A percentile compares a stretch with the other conserved stretches of the same genome.
Evolutionary conservation across 2,113 vertebrate genomes (phyloP).

Genomic region (Pterocles orientalis): DNA sequence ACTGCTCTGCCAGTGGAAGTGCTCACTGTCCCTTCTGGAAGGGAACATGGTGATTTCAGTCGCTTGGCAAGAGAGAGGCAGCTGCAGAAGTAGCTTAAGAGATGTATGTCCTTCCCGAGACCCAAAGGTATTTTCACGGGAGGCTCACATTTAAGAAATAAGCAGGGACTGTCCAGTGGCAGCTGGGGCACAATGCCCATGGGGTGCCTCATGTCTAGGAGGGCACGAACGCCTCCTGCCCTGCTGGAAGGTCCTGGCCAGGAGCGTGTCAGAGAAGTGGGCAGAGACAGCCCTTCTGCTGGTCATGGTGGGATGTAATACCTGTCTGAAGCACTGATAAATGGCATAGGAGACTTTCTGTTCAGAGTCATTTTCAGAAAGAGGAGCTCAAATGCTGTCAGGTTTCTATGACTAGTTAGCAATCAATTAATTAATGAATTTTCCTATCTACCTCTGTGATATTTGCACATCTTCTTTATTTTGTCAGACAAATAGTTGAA

Average conservation of each 20-base stretch:
- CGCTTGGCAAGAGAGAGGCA: background rate
- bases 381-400: background rate
- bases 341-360: background rate
- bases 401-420: background rate
- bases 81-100: background rate
- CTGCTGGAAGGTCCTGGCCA: background rate
- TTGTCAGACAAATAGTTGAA: background rate
- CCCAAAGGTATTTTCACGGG: background rate
- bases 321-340: background rate
- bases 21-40: background rate
- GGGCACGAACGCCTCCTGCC: background rate
- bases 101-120: background rate
- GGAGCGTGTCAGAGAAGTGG: background rate
- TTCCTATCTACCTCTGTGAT: background rate
- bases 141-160: background rate
- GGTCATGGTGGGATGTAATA: fast-evolving
- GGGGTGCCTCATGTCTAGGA: background rate
- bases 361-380: background rate
- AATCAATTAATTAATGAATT: background rate
- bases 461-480: background rate
- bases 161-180: no score
- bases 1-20: background rate
- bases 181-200: fast-evolving
- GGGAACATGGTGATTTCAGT: fast-evolving
- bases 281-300: background rate